Conservation (phyloP, 30 jellyfish, hydroid and myxozoan genomes). For the Aurelia sp. region DNA sequence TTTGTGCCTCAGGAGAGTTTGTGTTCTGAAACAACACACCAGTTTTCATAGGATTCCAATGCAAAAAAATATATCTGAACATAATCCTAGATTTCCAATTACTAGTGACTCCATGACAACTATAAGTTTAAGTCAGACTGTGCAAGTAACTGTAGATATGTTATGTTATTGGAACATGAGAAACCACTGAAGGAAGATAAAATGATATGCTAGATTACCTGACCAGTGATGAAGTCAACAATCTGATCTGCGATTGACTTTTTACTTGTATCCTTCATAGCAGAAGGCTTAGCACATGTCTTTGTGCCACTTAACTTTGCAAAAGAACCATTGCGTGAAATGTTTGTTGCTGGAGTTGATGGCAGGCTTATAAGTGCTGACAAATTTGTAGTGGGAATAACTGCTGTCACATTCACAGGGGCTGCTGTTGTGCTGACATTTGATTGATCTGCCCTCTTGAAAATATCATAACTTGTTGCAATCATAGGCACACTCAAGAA, state of each 20-base stretch:
- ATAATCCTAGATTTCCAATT: no score
- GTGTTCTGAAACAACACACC: no score
- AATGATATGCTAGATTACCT: constrained; percentile 53
- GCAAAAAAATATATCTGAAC: no score
- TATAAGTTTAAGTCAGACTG: no score
- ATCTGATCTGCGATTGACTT: constrained; percentile 51
- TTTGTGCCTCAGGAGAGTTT: no score
- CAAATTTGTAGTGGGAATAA: constrained; percentile 2
- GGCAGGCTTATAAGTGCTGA: not conserved
- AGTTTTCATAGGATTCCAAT: no score
- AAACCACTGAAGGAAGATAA: no score
- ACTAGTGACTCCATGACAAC: no score
- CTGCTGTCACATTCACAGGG: constrained; percentile 18
- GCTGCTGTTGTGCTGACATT: constrained; percentile 3
- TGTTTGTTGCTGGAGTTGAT: no score
- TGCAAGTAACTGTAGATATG: no score
- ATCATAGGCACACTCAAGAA: constrained; percentile 90
- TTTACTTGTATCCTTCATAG: constrained; percentile 21
- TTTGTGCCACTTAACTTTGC: not conserved
- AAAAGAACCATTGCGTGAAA: no score
- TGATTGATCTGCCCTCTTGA: not conserved
- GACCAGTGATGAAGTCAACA: constrained; percentile 96
- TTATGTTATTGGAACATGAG: no score
- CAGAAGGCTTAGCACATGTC: not conserved
- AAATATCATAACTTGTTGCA: constrained; percentile 23